These are phyloP conservation scores for Perca schrenkii DNA, from an alignment of 2,113 vertebrate genomes.

Conservation along the genomic window DNA sequence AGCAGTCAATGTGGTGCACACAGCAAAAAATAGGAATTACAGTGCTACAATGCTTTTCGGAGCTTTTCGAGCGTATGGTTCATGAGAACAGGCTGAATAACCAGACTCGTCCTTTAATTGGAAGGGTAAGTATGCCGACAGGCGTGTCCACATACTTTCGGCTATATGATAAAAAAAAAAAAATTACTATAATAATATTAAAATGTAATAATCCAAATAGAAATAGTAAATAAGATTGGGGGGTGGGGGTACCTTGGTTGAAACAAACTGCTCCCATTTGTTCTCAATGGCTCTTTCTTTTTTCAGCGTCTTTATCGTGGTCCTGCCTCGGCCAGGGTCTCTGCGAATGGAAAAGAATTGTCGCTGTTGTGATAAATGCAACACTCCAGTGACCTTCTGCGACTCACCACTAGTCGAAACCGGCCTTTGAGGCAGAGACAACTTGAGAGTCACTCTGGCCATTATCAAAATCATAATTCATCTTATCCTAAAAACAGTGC, in stretches of 20 bases:
- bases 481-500: slow-evolving; percentile 51
- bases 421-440: slow-evolving; percentile 50
- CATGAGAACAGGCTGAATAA: no score
- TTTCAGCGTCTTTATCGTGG: slow-evolving; percentile 74
- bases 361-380: slow-evolving; percentile 43
- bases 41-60: no score
- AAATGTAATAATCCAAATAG: background rate
- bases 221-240: background rate
- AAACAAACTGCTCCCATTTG: slow-evolving; percentile 85
- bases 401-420: slow-evolving; percentile 1
- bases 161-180: background rate
- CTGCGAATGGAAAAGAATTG: slow-evolving; percentile 70
- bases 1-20: no score
- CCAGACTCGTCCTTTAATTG: background rate
- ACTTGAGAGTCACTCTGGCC: slow-evolving; percentile 47
- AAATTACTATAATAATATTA: background rate
- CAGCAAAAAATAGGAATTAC: no score
- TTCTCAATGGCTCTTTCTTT: slow-evolving; percentile 80
- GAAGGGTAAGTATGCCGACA: background rate
- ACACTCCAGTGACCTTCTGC: slow-evolving; percentile 56
- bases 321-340: slow-evolving; percentile 83
- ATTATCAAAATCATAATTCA: slow-evolving; percentile 75
- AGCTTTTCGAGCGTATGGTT: no score
- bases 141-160: background rate
- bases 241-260: slow-evolving; percentile 46